phyloP scores from a whole-genome alignment of 2,888 invertebrate genomes.

The Anthrax anthrax region DNA sequence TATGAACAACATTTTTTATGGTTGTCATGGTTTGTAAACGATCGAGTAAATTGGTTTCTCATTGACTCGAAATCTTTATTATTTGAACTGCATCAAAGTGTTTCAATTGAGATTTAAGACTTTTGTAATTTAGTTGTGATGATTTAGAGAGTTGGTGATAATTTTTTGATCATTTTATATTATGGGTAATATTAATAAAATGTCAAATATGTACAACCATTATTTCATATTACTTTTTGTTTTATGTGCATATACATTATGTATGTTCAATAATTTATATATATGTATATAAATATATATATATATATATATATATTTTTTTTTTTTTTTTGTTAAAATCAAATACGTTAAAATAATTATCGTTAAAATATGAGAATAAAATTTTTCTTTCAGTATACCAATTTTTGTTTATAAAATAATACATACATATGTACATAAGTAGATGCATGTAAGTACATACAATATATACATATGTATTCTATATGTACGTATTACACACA shows the following conservation, averaged over 20 bases:
- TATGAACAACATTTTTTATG: conserved; percentile 3
- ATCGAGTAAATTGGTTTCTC: conserved; percentile 2
- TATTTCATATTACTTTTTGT: too few species aligned
- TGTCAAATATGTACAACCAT: too few species aligned
- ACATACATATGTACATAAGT: too few species aligned
- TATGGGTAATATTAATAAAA: too few species aligned
- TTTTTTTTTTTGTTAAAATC: too few species aligned
- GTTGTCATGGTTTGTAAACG: conserved; percentile 1
- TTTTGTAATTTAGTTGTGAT: background rate
- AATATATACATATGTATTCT: too few species aligned
- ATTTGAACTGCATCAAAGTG: background rate
- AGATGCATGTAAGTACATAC: too few species aligned
- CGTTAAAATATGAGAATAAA: too few species aligned
- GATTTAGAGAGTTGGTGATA: background rate
- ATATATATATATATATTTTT: background rate
- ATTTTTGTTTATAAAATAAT: too few species aligned
- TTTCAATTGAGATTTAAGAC: background rate
- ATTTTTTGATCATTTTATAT: background rate
- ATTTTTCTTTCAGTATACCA: too few species aligned
- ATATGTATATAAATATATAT: background rate
- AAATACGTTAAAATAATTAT: too few species aligned
- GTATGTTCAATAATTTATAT: background rate
- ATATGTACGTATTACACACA: too few species aligned
- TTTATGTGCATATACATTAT: background rate
- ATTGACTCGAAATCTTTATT: background rate